Percentiles rank a stretch among this genome's conserved stretches.
Conservation (phyloP, 1,140 invertebrate species). For the Asobara japonica region DNA sequence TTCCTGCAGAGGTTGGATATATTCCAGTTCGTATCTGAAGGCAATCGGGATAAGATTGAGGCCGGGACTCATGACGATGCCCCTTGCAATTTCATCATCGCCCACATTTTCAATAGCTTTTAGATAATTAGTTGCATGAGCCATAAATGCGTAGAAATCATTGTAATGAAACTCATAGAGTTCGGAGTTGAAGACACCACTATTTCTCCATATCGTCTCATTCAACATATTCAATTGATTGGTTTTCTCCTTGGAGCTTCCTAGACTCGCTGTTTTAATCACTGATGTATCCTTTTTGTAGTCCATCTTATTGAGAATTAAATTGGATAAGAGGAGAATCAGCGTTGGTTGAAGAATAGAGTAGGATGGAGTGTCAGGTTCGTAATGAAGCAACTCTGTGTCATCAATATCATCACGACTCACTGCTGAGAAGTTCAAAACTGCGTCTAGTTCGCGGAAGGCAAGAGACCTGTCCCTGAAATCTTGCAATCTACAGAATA, state of each 20-base stretch:
- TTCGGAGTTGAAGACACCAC: conserved; percentile 51
- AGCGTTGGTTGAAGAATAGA: conserved; percentile 47
- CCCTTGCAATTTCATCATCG: conserved; percentile 17
- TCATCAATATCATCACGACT: conserved; percentile 30
- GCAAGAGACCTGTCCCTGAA: conserved; percentile 45
- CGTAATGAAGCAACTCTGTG: conserved; percentile 9
- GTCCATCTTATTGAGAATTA: conserved; percentile 45
- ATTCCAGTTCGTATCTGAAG: conserved; percentile 29
- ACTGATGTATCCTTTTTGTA: conserved; percentile 28
- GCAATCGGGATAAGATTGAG: neutral
- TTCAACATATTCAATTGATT: conserved; percentile 59
- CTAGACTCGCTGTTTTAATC: conserved; percentile 51
- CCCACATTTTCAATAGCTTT: conserved; percentile 38
- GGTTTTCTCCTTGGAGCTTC: conserved; percentile 52
- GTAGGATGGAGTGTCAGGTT: conserved; percentile 20
- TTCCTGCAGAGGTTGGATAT: conserved; percentile 33
- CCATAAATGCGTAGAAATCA: conserved; percentile 47
- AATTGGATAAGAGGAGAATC: conserved; percentile 48
- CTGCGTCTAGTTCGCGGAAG: conserved; percentile 19
- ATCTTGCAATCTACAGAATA: conserved; percentile 41
- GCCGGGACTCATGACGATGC: neutral
- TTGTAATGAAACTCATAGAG: conserved; percentile 46
- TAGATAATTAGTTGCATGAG: conserved; percentile 44
- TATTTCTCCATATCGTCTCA: conserved; percentile 67
- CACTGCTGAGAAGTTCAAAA: neutral